Evolutionary conservation across 2,888 invertebrate genomes (phyloP).

Genomic region (Microctonus brassicae): DNA sequence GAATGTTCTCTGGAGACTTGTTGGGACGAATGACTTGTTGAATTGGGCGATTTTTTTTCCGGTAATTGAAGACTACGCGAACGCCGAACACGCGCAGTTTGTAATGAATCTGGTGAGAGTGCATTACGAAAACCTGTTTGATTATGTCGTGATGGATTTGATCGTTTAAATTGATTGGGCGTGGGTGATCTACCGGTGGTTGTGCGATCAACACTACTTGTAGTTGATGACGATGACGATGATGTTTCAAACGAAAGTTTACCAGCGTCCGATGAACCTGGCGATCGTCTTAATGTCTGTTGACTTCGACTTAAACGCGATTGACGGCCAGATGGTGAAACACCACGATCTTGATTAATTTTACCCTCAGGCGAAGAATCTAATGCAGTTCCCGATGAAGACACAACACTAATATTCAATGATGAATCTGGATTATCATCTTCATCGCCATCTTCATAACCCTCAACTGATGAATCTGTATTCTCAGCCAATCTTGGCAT

Average conservation of each 20-base stretch:
- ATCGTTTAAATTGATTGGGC: constrained; percentile 59
- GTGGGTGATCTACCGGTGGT: constrained; percentile 61
- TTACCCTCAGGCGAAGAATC: constrained; percentile 65
- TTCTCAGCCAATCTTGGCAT: constrained; percentile 72
- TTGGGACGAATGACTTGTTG: constrained; percentile 61
- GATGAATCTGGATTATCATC: constrained; percentile 71
- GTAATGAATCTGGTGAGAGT: constrained; percentile 60
- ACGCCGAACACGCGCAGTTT: constrained; percentile 68
- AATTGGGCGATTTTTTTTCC: constrained; percentile 72
- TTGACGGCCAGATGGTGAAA: constrained; percentile 56
- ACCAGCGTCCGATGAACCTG: constrained; percentile 63
- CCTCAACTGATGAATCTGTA: constrained; percentile 73
- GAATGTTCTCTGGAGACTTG: constrained; percentile 64
- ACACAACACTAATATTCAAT: constrained; percentile 67
- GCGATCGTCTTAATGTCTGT: constrained; percentile 59
- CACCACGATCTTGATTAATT: constrained; percentile 54
- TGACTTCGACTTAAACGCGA: constrained; percentile 53
- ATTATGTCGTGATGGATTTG: constrained; percentile 53
- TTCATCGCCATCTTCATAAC: constrained; percentile 72
- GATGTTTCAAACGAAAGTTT: constrained; percentile 59
- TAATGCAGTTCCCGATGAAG: constrained; percentile 55
- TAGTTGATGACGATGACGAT: constrained; percentile 57
- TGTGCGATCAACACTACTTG: constrained; percentile 59
- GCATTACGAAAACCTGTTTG: constrained; percentile 55
- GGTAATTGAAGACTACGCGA: constrained; percentile 77